A percentile compares a stretch with the other conserved stretches of the same genome.
These are phyloP conservation scores for Peromyscus nudipes DNA, from an alignment of 2,797 vertebrate species.

Conservation along the genomic window DNA sequence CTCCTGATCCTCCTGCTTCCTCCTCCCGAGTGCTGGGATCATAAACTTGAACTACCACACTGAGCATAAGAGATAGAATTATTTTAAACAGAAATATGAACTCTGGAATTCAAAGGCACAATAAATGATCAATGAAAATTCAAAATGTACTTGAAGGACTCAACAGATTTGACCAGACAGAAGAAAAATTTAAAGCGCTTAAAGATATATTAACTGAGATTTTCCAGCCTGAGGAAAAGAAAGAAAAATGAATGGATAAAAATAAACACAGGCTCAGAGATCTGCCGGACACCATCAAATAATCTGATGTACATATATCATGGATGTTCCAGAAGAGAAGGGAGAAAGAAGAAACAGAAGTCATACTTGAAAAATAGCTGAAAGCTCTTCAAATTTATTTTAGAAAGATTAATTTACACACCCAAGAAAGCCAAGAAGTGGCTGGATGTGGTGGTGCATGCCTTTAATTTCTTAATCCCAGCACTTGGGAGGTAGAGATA, in stretches of 20 bases:
- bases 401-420: neutral
- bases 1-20: neutral
- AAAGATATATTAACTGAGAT: neutral
- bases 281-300: neutral
- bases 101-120: constrained; percentile 9
- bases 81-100: neutral
- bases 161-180: neutral
- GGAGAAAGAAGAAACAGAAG: neutral
- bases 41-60: neutral
- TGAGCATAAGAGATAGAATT: neutral
- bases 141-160: neutral
- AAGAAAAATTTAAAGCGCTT: neutral
- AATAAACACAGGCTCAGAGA: neutral
- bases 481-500: too few relatives aligned
- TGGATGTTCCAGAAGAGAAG: neutral
- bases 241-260: neutral
- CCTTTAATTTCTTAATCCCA: too few relatives aligned
- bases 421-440: neutral
- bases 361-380: neutral
- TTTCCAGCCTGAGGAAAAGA: neutral
- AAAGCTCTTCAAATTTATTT: neutral
- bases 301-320: too few relatives aligned
- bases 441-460: too few relatives aligned
- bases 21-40: neutral
- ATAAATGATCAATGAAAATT: neutral